These are phyloP conservation scores for Drosophila simulans DNA, from an alignment of 1,140 invertebrate species.

Conservation along the genomic window DNA sequence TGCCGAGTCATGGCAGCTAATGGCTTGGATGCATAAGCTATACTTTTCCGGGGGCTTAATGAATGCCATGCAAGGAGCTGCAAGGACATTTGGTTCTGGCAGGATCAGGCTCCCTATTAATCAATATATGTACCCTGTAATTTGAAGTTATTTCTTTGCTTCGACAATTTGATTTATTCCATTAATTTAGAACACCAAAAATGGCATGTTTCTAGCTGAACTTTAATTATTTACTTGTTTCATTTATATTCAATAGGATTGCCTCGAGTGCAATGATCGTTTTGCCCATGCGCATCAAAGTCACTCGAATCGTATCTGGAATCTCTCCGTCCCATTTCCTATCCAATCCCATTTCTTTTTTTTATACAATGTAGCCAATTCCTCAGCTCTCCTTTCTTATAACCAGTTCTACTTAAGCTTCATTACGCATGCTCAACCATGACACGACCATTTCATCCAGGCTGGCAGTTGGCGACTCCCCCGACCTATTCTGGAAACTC, in stretches of 20 bases:
- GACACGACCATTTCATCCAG: slow-evolving; percentile 60
- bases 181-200: too few relatives aligned
- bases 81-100: not conserved
- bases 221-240: not conserved
- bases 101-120: not conserved
- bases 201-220: too few relatives aligned
- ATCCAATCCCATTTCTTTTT: slow-evolving; percentile 3
- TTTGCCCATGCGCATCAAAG: slow-evolving; percentile 28
- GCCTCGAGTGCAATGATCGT: slow-evolving; percentile 8
- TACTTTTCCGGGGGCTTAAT: not conserved
- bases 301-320: slow-evolving; percentile 14
- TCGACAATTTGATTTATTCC: too few relatives aligned
- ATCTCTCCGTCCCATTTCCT: not conserved
- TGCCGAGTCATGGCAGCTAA: slow-evolving; percentile 14
- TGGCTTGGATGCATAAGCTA: not conserved
- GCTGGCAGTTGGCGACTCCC: slow-evolving; percentile 22
- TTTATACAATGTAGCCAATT: slow-evolving; percentile 15
- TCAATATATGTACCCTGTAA: not conserved
- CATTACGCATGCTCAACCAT: slow-evolving; percentile 82
- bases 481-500: slow-evolving; percentile 4
- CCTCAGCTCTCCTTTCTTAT: slow-evolving; percentile 50
- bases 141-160: not conserved
- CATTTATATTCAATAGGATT: not conserved
- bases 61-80: too few relatives aligned
- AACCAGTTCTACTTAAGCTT: slow-evolving; percentile 82